phyloP scores from a whole-genome alignment of 2,113 vertebrate genomes.

The Vicugna pacos region DNA sequence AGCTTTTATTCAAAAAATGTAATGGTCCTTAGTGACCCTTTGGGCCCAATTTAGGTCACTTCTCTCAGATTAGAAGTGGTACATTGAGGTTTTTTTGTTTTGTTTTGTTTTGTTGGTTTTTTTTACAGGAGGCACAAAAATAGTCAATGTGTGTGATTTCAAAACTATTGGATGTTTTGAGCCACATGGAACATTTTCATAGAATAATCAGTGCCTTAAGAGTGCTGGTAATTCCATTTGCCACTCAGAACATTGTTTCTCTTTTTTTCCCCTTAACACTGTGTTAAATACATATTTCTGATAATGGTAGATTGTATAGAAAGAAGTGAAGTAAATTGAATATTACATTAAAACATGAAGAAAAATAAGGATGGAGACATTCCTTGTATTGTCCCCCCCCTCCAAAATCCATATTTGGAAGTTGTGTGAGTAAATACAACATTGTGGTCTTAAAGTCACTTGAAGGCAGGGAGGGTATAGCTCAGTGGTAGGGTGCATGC shows the following conservation, averaged over 20 bases:
- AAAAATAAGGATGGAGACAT: background rate
- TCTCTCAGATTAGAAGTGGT: background rate
- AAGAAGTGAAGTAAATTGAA: background rate
- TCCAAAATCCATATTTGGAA: background rate
- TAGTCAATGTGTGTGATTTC: background rate
- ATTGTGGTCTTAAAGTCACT: background rate
- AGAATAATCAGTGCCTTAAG: background rate
- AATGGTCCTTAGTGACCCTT: background rate
- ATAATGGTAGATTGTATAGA: background rate
- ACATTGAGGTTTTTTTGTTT: background rate
- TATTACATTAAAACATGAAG: background rate
- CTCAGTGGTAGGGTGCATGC: too few relatives aligned
- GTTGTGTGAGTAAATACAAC: background rate
- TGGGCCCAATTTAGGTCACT: background rate
- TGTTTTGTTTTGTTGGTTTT: background rate
- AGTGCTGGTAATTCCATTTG: background rate
- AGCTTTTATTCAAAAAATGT: background rate
- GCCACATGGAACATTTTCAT: background rate
- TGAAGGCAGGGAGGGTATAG: too few relatives aligned
- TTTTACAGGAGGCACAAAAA: background rate
- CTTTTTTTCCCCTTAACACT: background rate
- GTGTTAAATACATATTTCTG: background rate
- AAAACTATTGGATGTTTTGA: background rate
- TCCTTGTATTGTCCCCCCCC: accelerated
- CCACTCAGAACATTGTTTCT: background rate